Base-by-base conservation (phyloP, 2,797 vertebrate species). In the Selene dorsalis region DNA sequence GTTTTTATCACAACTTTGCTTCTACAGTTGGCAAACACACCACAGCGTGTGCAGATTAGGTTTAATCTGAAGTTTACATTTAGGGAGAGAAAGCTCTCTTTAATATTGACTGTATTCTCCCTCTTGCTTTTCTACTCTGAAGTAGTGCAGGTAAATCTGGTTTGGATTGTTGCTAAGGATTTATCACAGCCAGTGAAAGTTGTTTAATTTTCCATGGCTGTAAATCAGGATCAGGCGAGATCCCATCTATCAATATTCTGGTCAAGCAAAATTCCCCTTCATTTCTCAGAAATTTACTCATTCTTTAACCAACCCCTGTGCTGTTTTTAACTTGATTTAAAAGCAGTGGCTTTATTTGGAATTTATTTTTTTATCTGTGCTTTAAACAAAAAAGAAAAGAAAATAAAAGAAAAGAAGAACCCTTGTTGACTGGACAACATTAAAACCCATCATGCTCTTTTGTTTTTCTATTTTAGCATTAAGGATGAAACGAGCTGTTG, bases 151-250 rank as follows among this genome's bases (percentile, higher is more conserved):
- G 62, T 14, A 22, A 84, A 80, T 83, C 69, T 88, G 78, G 66
- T 79, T 82, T 72, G 67, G 64, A 66, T 79, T 78, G 52, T 83
- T 77, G 52, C 68, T 53, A 32, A 61, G 60, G 79, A 84, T 88
- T 89, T 84, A 79, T 77, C 76, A 60, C 50, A 68, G 75, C 64
- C 52, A 67, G 65, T 71, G 65, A 75, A 85, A 74, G 72, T 75
- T 78, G 79, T 89, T 86, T 84, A 73, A 82, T 85, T 92, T 93
- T 90, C 87, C 84, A 77, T 75, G 71, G 64, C 74, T 86, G 75
- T 90, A 90, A 91, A 91, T 92, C 89, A 71, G 83, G 85, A 87
- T 91, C 73, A 80, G 74, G 39, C 70, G 32, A 65, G 69, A 87
- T 84, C 82, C 71, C 85, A 76, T 91, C 82, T 77, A 71, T 91